Conservation (phyloP, 2,888 invertebrate genomes). For the Stictocephala bisonia region DNA sequence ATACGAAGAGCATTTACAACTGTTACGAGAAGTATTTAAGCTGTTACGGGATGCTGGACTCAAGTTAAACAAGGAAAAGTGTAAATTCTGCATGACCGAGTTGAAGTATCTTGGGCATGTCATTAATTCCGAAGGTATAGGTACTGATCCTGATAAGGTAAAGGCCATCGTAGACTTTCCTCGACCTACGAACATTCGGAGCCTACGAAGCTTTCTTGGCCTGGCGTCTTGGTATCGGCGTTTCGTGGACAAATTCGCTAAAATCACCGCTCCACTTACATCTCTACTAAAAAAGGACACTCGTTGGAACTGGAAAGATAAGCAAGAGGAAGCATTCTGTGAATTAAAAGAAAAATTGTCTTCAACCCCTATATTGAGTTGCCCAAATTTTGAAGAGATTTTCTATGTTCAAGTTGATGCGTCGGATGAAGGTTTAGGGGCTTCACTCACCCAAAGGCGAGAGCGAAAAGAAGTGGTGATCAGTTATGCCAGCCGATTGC, state of each 20-base stretch:
- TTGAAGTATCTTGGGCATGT: slow-evolving; percentile 58
- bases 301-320: background rate
- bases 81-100: slow-evolving; percentile 52
- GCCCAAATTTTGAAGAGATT: slow-evolving; percentile 50
- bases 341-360: slow-evolving; percentile 22
- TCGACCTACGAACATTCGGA: background rate
- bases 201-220: slow-evolving; percentile 21
- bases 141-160: slow-evolving; percentile 26
- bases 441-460: slow-evolving; percentile 53
- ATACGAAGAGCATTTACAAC: slow-evolving; percentile 54
- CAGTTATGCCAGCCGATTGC: slow-evolving; percentile 54
- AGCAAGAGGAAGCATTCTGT: slow-evolving; percentile 14
- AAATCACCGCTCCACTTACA: slow-evolving; percentile 12
- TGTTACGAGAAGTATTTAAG: slow-evolving; percentile 50
- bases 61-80: slow-evolving; percentile 56
- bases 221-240: slow-evolving; percentile 32
- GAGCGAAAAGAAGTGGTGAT: slow-evolving; percentile 53
- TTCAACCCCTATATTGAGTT: slow-evolving; percentile 47
- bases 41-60: slow-evolving; percentile 50
- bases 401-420: slow-evolving; percentile 52
- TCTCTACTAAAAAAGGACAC: background rate
- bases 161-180: slow-evolving; percentile 10
- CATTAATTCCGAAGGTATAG: slow-evolving; percentile 55
- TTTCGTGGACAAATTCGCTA: slow-evolving; percentile 4
- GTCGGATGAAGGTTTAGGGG: slow-evolving; percentile 40